phyloP scores from a whole-genome alignment of 92 coral and sea anemone species.

The Isaurus tuberculatus region DNA sequence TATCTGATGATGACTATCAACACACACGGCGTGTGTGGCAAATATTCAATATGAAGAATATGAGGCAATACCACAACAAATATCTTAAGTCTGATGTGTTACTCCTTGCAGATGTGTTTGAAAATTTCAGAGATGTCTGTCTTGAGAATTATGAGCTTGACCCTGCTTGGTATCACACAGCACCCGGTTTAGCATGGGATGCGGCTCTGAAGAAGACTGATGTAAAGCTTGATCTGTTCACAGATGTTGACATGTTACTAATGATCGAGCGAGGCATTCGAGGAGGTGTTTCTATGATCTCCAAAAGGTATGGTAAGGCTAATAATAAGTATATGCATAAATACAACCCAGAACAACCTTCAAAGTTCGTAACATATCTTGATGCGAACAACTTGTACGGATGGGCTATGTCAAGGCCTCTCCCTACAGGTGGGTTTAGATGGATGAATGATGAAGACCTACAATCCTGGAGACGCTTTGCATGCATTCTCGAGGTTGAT shows the following conservation, averaged over 20 bases:
- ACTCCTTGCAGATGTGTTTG: slow-evolving; percentile 27
- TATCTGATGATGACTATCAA: slow-evolving; percentile 45
- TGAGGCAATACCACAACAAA: slow-evolving; percentile 53
- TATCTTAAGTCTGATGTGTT: slow-evolving; percentile 26
- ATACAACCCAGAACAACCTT: slow-evolving; percentile 32
- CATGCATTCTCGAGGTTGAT: background rate
- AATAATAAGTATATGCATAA: slow-evolving; percentile 34
- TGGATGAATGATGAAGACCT: background rate
- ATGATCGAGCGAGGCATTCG: slow-evolving; percentile 53
- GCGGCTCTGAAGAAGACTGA: slow-evolving; percentile 33
- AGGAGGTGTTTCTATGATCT: slow-evolving; percentile 53
- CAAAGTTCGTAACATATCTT: background rate
- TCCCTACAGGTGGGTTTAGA: background rate
- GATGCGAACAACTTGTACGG: background rate
- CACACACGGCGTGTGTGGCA: slow-evolving; percentile 58
- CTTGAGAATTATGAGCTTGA: too few relatives aligned
- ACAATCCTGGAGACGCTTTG: background rate
- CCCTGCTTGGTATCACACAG: slow-evolving; percentile 25
- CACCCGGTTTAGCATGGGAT: slow-evolving; percentile 67
- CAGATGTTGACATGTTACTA: slow-evolving; percentile 51
- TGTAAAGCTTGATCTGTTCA: slow-evolving; percentile 37
- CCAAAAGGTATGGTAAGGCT: background rate
- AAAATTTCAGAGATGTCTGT: slow-evolving; percentile 63
- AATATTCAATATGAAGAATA: slow-evolving; percentile 41
- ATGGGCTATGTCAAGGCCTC: background rate